Conservation (phyloP, 2,797 vertebrate species). For the Lindbergichthys nudifrons region DNA sequence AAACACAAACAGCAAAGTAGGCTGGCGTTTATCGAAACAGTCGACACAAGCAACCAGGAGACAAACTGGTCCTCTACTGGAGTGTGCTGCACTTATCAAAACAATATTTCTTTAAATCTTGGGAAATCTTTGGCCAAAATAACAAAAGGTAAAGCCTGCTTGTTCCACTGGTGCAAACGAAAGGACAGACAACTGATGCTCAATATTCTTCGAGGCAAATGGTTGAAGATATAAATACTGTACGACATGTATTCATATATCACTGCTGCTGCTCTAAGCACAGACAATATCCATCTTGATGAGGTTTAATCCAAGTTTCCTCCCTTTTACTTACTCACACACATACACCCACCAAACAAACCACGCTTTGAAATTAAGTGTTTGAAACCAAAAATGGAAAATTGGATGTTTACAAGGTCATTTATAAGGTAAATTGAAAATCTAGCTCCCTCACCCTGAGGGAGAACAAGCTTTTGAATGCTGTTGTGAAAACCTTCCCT, state of each 20-base stretch:
- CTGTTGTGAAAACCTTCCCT: constrained; percentile 50
- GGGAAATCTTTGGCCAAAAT: constrained; percentile 49
- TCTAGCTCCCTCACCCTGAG: constrained; percentile 14
- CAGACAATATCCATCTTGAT: constrained; percentile 10
- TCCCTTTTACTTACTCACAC: background rate
- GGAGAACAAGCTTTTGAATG: constrained; percentile 48
- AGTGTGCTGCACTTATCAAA: constrained; percentile 63
- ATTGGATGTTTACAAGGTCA: constrained; percentile 59
- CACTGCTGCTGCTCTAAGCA: constrained; percentile 35
- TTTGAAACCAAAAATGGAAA: constrained; percentile 34
- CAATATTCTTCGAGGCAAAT: constrained; percentile 13
- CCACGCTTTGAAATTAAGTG: constrained; percentile 12
- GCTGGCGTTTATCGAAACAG: constrained; percentile 74
- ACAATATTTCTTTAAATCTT: constrained; percentile 59
- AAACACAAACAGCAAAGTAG: constrained; percentile 79
- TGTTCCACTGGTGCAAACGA: constrained; percentile 39
- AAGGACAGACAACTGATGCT: constrained; percentile 27
- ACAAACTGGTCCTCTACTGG: constrained; percentile 64
- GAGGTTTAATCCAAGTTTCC: constrained; percentile 18
- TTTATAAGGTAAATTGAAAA: constrained; percentile 58
- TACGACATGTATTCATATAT: constrained; percentile 14
- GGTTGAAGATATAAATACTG: constrained; percentile 32
- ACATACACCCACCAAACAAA: constrained; percentile 3
- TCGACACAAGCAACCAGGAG: constrained; percentile 63
- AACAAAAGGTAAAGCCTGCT: constrained; percentile 45